Percentiles rank a stretch among this genome's conserved stretches.
Evolutionary conservation across 2,113 vertebrate species (phyloP).

Genomic region (Pelmatolapia mariae): DNA sequence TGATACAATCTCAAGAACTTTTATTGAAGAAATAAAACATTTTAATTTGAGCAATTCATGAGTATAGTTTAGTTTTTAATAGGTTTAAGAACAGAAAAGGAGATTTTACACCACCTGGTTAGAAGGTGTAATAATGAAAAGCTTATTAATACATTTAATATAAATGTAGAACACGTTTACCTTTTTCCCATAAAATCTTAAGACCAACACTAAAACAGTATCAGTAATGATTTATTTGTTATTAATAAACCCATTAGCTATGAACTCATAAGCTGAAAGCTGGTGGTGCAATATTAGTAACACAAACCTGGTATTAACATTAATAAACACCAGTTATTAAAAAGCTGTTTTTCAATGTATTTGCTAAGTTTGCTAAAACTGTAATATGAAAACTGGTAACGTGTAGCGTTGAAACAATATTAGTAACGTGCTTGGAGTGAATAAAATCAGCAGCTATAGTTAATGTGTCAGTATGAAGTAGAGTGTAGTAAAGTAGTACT

Average conservation of each 20-base stretch:
- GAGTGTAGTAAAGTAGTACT: background rate
- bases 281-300: background rate
- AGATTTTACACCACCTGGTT: background rate
- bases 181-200: background rate
- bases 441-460: background rate
- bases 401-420: background rate
- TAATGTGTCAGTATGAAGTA: background rate
- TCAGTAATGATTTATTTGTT: background rate
- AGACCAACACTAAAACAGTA: background rate
- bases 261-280: background rate
- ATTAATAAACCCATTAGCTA: background rate
- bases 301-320: rapidly evolving
- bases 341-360: rapidly evolving
- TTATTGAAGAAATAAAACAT: background rate
- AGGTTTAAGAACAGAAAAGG: background rate
- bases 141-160: background rate
- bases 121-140: background rate
- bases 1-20: background rate
- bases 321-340: rapidly evolving
- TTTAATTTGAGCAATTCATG: rapidly evolving
- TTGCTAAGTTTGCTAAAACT: background rate
- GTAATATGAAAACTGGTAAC: background rate
- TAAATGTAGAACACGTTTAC: background rate
- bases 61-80: rapidly evolving
- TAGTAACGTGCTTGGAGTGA: background rate